Evolutionary conservation across 2,888 invertebrate species (phyloP).

Genomic region (Limnephilus lunatus): DNA sequence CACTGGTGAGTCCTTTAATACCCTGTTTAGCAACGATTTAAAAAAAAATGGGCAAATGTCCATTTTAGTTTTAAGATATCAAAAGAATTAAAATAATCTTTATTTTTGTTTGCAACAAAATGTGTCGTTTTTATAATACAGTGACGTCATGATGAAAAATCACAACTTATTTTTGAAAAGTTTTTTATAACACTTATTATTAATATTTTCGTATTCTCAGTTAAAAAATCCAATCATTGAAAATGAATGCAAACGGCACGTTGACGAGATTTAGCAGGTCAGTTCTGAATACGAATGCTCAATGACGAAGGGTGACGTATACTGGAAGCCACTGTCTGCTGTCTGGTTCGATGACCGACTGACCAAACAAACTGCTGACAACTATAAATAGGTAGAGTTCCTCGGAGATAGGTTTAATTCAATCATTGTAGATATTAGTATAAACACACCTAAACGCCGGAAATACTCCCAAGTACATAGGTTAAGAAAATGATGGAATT

Average conservation of each 20-base stretch:
- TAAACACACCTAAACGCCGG: background rate
- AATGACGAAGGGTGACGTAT: background rate
- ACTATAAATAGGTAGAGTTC: constrained; percentile 33
- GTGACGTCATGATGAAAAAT: too few species aligned
- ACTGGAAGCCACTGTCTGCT: background rate
- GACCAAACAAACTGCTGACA: constrained; percentile 21
- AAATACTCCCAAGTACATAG: background rate
- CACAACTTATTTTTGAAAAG: too few species aligned
- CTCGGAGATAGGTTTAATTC: constrained; percentile 41
- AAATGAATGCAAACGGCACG: background rate
- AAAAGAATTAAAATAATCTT: too few species aligned
- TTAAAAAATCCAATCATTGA: background rate
- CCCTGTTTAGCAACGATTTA: too few species aligned
- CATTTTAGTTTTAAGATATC: too few species aligned
- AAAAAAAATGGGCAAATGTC: too few species aligned
- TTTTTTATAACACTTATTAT: too few species aligned
- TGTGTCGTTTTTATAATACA: too few species aligned
- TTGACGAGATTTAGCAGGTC: background rate
- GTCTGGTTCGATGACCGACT: constrained; percentile 54
- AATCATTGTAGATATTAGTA: constrained; percentile 23
- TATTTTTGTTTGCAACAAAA: too few species aligned
- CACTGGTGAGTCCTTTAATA: too few species aligned
- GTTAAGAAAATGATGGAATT: background rate
- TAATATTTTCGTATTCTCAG: too few species aligned
- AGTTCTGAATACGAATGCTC: constrained; percentile 27